Evolutionary conservation across 2,888 invertebrate genomes (phyloP), one percentile per base, ranked within the genome.

Genomic region (Hypselothyrea guttata): DNA sequence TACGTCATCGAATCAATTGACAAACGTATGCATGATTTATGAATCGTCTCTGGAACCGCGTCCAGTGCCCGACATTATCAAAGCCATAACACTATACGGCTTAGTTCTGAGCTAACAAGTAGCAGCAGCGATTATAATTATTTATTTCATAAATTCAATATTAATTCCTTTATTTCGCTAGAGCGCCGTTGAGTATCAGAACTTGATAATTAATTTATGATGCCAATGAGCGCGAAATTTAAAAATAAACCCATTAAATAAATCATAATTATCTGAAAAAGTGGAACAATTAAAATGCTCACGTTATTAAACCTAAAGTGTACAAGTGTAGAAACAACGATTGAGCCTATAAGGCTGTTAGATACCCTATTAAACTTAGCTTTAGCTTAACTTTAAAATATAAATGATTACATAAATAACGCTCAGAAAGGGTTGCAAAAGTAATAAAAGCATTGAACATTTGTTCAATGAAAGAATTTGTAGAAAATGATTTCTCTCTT

Each of bases 191-290:
- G 33, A 30, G 41, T 64, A 49, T 59, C 61, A 44, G 37, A 41
- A 13, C 28, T 46, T 2, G 31, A 4, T 38, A 8, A 22, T 22
- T 34, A 46, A 66, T 75, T 48, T 73, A 73, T 52, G 72, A 22
- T 15, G n/a, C 58, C 13, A 8, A 9, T 40, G 18, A 31, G 33
- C 38, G 35, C n/a, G 53, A 66, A 61, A 51, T 45, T 55, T 31
- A 31, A 42, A 27, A 13, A 13, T 13, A 40, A 22, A 38, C 16
- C 33, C 34, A 31, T 34, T 51, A 41, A 67, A 78, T 75, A 75
- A 74, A 75, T 74, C 54, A 71, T 40, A 12, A 16, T 76, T 51
- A 71, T 69, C 74, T 61, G 33, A 5, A 40, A n/a, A 15, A 44
- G 15, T 35, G 34, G 34, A 8, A 41, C n/a, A 42, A 37, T 15